phyloP scores from a whole-genome alignment of 2,888 invertebrate species.

The Cephus spinipes region DNA sequence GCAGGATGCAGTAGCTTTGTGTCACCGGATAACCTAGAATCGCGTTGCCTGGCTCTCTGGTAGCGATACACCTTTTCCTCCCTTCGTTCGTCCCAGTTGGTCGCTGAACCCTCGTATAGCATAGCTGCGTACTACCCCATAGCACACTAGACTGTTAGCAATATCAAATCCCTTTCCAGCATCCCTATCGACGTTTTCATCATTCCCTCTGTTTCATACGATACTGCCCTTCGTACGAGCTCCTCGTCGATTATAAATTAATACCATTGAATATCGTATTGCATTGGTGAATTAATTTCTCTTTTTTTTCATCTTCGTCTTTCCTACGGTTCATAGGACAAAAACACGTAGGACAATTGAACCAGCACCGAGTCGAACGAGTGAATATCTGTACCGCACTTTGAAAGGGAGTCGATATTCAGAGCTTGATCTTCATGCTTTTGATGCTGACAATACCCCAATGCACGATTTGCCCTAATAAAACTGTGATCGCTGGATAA shows the following conservation, averaged over 20 bases:
- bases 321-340: too few species aligned
- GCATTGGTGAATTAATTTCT: constrained; percentile 21
- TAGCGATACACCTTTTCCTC: constrained; percentile 46
- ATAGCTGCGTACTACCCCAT: neutral
- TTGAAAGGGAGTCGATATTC: too few species aligned
- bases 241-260: constrained; percentile 50
- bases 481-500: constrained; percentile 64
- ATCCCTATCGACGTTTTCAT: too few species aligned
- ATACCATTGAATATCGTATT: constrained; percentile 35
- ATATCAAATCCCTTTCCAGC: too few species aligned
- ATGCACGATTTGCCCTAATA: constrained; percentile 58
- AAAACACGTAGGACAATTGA: too few species aligned
- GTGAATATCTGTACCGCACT: too few species aligned
- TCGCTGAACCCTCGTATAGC: neutral
- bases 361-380: too few species aligned
- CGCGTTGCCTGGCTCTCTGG: constrained; percentile 53
- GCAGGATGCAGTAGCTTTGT: constrained; percentile 53
- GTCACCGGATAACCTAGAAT: constrained; percentile 66
- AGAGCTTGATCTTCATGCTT: neutral
- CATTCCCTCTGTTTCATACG: constrained; percentile 36
- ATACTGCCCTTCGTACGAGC: constrained; percentile 40
- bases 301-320: too few species aligned
- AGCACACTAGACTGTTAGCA: neutral
- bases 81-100: constrained; percentile 12
- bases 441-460: constrained; percentile 54